phyloP scores from a whole-genome alignment of 1,140 invertebrate genomes.

The Carposina sasakii region DNA sequence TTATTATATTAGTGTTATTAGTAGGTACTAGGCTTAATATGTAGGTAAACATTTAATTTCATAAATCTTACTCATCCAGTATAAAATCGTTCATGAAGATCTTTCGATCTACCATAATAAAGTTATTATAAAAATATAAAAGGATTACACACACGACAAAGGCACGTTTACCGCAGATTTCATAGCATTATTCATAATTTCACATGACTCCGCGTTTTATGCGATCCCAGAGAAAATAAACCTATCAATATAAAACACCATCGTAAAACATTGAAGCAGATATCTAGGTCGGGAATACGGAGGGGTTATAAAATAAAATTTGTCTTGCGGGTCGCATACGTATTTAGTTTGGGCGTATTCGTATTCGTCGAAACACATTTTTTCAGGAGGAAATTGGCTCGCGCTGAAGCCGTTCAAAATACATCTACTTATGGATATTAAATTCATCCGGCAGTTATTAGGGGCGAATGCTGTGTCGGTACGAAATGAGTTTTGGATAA shows the following conservation, averaged over 20 bases:
- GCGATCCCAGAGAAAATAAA: slow-evolving; percentile 24
- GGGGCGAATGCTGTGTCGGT: slow-evolving; percentile 26
- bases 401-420: slow-evolving; percentile 43
- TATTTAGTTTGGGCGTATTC: slow-evolving; percentile 60
- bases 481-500: slow-evolving; percentile 37
- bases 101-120: no score
- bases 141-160: no score
- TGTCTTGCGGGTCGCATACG: slow-evolving; percentile 51
- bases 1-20: no score
- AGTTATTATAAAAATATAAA: no score
- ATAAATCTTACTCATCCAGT: no score
- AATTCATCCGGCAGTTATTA: slow-evolving; percentile 65
- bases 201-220: slow-evolving; percentile 19
- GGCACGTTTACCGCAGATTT: no score
- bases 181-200: no score
- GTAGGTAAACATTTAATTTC: no score
- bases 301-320: slow-evolving; percentile 57
- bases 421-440: slow-evolving; percentile 49
- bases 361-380: slow-evolving; percentile 64
- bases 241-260: slow-evolving; percentile 30
- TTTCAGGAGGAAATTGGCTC: slow-evolving; percentile 63
- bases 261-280: slow-evolving; percentile 23
- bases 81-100: no score
- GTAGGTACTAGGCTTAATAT: no score
- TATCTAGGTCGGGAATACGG: slow-evolving; percentile 17